Evolutionary conservation across 2,113 vertebrate genomes (phyloP), one percentile per base, ranked within the genome.

Genomic region (Scomber japonicus): DNA sequence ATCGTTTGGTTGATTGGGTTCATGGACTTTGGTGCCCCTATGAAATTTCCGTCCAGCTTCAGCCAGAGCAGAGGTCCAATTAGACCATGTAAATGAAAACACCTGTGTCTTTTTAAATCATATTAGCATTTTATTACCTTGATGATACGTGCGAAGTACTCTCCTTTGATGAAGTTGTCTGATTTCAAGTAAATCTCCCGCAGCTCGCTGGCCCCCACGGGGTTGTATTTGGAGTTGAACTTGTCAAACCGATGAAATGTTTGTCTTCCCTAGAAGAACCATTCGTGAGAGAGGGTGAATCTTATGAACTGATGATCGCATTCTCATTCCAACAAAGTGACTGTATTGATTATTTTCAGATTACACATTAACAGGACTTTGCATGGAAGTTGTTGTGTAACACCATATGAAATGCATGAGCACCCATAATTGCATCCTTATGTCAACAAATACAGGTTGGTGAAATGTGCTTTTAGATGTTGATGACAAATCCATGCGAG

Each of bases 201-300:
- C 75, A 99, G 96, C 76, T 99, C 98, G 30, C 97, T 99, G 84
- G 98, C 98, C 81, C 98, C 98, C 64, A 99, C 96, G 0, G 98
- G 98, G 92, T 99, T 99, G 93, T 99, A 99, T 80, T 99, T 99
- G 59, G 98, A 97, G 92, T 99, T 99, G 94, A 99, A 99, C 95
- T 99, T 99, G 94, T 99, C 98, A 87, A 99, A 99, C 11, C 98
- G 96, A 88, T 99, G 98, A 91, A 99, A 99, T 0, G 98, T 99
- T 91, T 99, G 98, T 67, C 98, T 97, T 45, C 97, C 98, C 98
- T 99, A 72, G 14, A 48, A 91, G 24, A 51, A 27, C 35, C 14
- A 84, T 68, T 24, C n/a, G 61, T 59, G 11, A 24, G 62, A 82
- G 49, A 54, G 16, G 13, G 67, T 69, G 31, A 80, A 73, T 57